phyloP scores from a whole-genome alignment of 1,140 invertebrate species.

The Oryctes rhinoceros region DNA sequence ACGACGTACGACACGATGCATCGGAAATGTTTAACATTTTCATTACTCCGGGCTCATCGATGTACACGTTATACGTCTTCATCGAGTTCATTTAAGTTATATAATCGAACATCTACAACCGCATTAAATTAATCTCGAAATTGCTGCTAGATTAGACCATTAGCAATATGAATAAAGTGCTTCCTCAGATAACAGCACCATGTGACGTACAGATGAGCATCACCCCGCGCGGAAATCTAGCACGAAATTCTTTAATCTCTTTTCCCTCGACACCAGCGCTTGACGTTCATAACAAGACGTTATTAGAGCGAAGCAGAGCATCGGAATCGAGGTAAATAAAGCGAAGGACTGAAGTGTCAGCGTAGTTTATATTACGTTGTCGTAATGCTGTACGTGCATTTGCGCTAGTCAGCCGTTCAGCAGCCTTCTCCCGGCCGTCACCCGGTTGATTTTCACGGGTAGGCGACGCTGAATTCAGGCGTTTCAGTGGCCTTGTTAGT shows the following conservation, averaged over 20 bases:
- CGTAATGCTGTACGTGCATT: not conserved
- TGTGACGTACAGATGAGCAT: not conserved
- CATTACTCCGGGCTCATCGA: too few relatives aligned
- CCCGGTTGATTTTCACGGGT: too few relatives aligned
- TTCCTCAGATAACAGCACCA: not conserved
- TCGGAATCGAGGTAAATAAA: not conserved
- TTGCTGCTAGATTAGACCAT: not conserved
- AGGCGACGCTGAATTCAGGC: not conserved
- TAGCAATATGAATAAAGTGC: not conserved
- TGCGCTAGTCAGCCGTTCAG: not conserved
- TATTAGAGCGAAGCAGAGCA: not conserved
- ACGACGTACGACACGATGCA: too few relatives aligned
- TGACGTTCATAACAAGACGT: constrained; percentile 21
- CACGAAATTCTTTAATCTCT: not conserved
- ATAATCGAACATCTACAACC: too few relatives aligned
- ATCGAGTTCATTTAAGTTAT: too few relatives aligned
- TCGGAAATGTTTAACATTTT: too few relatives aligned
- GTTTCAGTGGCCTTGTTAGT: constrained; percentile 32
- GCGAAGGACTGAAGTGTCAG: not conserved
- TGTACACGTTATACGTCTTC: too few relatives aligned
- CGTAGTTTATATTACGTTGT: not conserved
- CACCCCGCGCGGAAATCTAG: not conserved
- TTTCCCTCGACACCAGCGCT: not conserved
- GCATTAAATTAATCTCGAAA: too few relatives aligned
- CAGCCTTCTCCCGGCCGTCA: not conserved